phyloP scores from a whole-genome alignment of 2,888 invertebrate species.

The Pseudeuparius sepicola region DNA sequence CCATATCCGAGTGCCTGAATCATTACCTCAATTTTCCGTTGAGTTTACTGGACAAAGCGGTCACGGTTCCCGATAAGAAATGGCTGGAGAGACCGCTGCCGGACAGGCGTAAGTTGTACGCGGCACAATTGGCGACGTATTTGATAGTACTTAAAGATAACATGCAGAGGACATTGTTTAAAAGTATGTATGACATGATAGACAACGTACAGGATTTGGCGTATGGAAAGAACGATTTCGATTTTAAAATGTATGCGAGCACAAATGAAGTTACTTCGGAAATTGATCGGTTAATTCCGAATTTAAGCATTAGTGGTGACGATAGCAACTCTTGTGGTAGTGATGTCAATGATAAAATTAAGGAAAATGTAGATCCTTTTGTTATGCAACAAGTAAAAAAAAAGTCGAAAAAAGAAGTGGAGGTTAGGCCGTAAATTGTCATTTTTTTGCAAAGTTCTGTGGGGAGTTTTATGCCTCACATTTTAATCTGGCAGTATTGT shows the following conservation, averaged over 20 bases:
- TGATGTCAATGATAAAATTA: too few species aligned
- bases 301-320: too few species aligned
- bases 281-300: slow-evolving; percentile 21
- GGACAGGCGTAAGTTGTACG: slow-evolving; percentile 21
- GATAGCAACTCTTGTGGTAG: too few species aligned
- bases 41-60: slow-evolving; percentile 20
- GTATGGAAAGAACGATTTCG: slow-evolving; percentile 20
- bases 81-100: slow-evolving; percentile 23
- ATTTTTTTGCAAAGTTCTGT: too few species aligned
- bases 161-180: slow-evolving; percentile 21
- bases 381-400: too few species aligned
- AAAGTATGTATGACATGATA: slow-evolving; percentile 21
- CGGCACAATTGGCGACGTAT: slow-evolving; percentile 24
- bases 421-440: too few species aligned
- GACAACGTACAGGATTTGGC: slow-evolving; percentile 22
- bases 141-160: slow-evolving; percentile 22
- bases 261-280: slow-evolving; percentile 18
- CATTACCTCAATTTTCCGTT: slow-evolving; percentile 24
- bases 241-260: slow-evolving; percentile 19
- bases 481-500: too few species aligned
- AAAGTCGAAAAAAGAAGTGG: too few species aligned
- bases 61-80: slow-evolving; percentile 17
- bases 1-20: slow-evolving; percentile 23
- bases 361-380: too few species aligned
- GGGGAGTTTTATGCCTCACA: too few species aligned